Evolutionary conservation across 2,888 invertebrate genomes (phyloP).

Genomic region (Lithodes maja): DNA sequence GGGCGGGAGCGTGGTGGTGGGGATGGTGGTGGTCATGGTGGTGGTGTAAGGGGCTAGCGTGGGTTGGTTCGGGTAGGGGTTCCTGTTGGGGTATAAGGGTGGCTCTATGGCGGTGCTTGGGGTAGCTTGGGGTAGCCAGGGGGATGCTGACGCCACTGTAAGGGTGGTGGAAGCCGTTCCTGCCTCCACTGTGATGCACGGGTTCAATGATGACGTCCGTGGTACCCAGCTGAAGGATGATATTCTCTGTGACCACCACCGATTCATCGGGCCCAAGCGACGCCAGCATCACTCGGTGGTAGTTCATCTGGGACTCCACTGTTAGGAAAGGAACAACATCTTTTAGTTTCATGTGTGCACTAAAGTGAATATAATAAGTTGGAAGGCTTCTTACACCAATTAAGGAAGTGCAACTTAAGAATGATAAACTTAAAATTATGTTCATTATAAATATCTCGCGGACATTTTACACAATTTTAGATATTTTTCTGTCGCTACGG

Average conservation of each 20-base stretch:
- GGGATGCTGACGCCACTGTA: neutral
- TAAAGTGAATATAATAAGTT: no score
- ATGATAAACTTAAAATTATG: no score
- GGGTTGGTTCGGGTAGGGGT: slow-evolving; percentile 7
- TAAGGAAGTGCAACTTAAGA: no score
- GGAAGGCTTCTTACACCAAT: no score
- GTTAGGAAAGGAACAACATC: neutral
- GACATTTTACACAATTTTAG: no score
- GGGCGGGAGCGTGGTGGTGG: slow-evolving; percentile 69
- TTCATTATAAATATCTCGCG: no score
- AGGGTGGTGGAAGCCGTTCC: neutral
- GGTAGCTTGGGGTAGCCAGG: neutral
- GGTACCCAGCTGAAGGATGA: slow-evolving; percentile 36
- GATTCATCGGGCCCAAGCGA: slow-evolving; percentile 53
- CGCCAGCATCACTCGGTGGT: slow-evolving; percentile 80
- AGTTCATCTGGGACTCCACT: slow-evolving; percentile 85
- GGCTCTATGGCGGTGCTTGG: slow-evolving; percentile 2
- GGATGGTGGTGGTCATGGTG: slow-evolving; percentile 59
- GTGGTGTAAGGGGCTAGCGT: neutral
- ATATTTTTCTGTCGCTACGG: no score
- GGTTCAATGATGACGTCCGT: slow-evolving; percentile 32
- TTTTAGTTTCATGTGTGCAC: no score
- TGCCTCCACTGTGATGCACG: slow-evolving; percentile 14
- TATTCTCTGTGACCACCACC: slow-evolving; percentile 56
- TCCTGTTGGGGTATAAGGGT: neutral